Evolutionary conservation across 2,113 vertebrate species (phyloP).

Genomic region (Natator depressus): DNA sequence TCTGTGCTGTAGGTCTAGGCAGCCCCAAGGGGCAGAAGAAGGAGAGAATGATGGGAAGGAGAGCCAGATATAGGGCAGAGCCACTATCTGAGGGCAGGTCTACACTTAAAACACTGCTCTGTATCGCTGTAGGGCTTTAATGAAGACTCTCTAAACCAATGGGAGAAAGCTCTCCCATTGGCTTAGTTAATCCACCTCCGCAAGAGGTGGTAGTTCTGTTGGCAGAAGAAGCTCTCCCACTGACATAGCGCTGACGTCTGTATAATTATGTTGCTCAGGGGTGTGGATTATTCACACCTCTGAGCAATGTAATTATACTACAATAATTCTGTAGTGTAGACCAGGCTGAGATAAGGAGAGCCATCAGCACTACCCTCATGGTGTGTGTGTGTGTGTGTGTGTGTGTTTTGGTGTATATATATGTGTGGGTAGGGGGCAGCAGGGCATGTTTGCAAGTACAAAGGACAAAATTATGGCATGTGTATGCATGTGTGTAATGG

Average conservation of each 20-base stretch:
- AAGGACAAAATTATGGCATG: not conserved
- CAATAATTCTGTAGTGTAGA: not conserved
- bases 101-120: not conserved
- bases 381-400: not conserved
- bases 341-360: not conserved
- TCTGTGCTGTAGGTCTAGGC: not conserved
- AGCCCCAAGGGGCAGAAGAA: not conserved
- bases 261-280: not conserved
- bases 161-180: not conserved
- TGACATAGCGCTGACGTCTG: not conserved
- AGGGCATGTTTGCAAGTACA: not conserved
- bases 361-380: not conserved
- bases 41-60: not conserved
- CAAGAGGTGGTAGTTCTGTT: not conserved
- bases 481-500: not conserved
- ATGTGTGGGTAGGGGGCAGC: not conserved
- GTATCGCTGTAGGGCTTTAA: not conserved
- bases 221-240: not conserved
- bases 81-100: too few species aligned
- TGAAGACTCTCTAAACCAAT: not conserved
- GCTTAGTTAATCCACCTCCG: not conserved
- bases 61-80: not conserved
- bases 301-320: not conserved
- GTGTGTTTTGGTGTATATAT: not conserved
- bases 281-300: not conserved